A percentile compares a stretch with the other conserved stretches of the same genome.
These are phyloP conservation scores for Drepana falcataria DNA, from an alignment of 2,888 invertebrate species.

Conservation along the genomic window DNA sequence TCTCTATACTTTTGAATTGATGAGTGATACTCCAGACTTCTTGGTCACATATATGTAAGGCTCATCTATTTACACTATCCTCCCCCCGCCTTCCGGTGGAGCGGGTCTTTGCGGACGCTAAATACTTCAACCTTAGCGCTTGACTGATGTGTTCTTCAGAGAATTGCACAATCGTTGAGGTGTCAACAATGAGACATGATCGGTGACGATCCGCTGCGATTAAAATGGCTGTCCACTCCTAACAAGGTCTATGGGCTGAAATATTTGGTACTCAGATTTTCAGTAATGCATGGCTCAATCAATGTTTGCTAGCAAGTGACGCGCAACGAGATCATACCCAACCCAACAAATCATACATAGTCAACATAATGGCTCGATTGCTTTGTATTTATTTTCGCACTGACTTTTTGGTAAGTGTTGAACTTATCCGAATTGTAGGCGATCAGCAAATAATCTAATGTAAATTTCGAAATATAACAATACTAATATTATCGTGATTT, in stretches of 20 bases:
- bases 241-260: slow-evolving; percentile 30
- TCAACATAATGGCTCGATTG: not conserved
- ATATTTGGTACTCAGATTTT: slow-evolving; percentile 21
- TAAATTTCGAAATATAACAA: too few species aligned
- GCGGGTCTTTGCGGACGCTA: slow-evolving; percentile 65
- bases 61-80: slow-evolving; percentile 73
- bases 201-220: slow-evolving; percentile 49
- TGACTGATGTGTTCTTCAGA: slow-evolving; percentile 67
- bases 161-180: slow-evolving; percentile 71
- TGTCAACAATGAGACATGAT: slow-evolving; percentile 69
- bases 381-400: not conserved
- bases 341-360: too few species aligned
- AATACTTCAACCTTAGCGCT: slow-evolving; percentile 76
- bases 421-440: not conserved
- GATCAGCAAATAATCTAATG: not conserved
- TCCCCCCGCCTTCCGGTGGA: slow-evolving; percentile 70
- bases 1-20: slow-evolving; percentile 53
- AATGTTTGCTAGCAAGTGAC: slow-evolving; percentile 6
- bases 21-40: slow-evolving; percentile 68
- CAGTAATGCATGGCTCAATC: slow-evolving; percentile 18
- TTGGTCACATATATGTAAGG: slow-evolving; percentile 70
- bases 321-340: slow-evolving; percentile 1
- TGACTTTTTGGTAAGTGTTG: not conserved
- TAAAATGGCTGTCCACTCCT: slow-evolving; percentile 35
- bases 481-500: too few species aligned